Base-by-base conservation (phyloP, 2,888 invertebrate species). In the Metalampra italica region DNA sequence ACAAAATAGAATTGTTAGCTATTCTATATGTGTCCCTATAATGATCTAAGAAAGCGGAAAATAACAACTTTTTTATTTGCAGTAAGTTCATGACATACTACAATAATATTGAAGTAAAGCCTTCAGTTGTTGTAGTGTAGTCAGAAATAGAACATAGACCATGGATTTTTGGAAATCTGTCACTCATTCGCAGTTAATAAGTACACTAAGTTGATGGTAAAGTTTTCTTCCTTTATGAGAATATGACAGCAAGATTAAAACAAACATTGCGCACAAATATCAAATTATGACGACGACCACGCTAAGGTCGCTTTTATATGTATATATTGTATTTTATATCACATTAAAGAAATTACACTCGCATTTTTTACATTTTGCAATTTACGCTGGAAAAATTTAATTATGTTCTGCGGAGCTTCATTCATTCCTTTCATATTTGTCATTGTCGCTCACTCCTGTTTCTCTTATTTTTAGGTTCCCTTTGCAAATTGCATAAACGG, bases 301-400 rank as follows among this genome's bases (percentile, higher is more conserved):
- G n/a, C 12, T 22, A 34, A 46, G 14, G 37, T 43, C 13, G 14
- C n/a, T 29, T n/a, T n/a, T 42, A 39, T 5, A n/a, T n/a, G n/a
- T n/a, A n/a, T n/a, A n/a, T n/a, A 29, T 29, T 5, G 22, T 22
- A 29, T 3, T 22, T 34, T 14, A 9, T 40, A 8, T 15, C 8
- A 22, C 37, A 43, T 22, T 39, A 37, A 40, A 44, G 14, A 30
- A 45, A 48, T 45, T 29, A 40, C 11, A 8, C 43, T 9, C 29
- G 29, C 39, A 37, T 36, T 48, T 30, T 52, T 47, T 43, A 44
- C 49, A 54, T 56, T 52, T 8, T 46, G 45, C 50, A 51, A 48
- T 56, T 51, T 49, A 51, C 53, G 5, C 48, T 45, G 14, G 52
- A 48, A 47, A 54, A 57, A 57, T 52, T 54, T 54, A 56, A 48